These are phyloP conservation scores for Serrognathus titanus DNA, from an alignment of 2,888 invertebrate species.

Conservation along the genomic window DNA sequence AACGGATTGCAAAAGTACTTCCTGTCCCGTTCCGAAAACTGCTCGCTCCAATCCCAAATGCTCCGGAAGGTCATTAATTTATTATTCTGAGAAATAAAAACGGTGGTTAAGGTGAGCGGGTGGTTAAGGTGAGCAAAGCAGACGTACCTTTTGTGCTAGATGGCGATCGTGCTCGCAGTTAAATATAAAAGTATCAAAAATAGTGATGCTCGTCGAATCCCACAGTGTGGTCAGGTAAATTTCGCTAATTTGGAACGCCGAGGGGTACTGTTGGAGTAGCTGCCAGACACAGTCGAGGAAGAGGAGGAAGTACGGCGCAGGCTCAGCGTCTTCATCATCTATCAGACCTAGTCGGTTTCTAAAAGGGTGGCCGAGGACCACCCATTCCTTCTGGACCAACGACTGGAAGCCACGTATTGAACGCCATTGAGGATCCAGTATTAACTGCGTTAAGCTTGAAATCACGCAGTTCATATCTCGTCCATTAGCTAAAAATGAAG, in stretches of 20 bases:
- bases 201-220: conserved; percentile 83
- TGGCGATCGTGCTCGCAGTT: conserved; percentile 75
- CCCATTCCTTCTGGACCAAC: conserved; percentile 92
- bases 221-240: conserved; percentile 88
- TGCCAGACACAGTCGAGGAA: conserved; percentile 96
- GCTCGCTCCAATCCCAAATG: conserved; percentile 89
- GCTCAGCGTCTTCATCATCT: conserved; percentile 57
- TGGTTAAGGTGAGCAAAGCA: background rate
- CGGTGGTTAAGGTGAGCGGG: background rate
- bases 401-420: conserved; percentile 85
- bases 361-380: conserved; percentile 82
- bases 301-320: conserved; percentile 83
- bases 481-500: conserved; percentile 64
- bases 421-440: conserved; percentile 80
- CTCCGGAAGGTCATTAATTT: conserved; percentile 63
- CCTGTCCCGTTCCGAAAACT: conserved; percentile 78
- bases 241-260: conserved; percentile 88
- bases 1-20: conserved; percentile 83
- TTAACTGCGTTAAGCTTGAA: conserved; percentile 80
- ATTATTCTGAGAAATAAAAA: conserved; percentile 23
- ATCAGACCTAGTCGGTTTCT: conserved; percentile 65
- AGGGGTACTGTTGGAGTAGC: conserved; percentile 80
- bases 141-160: conserved; percentile 52
- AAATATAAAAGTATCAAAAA: conserved; percentile 92
- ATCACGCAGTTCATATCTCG: conserved; percentile 85